Base-by-base conservation (phyloP, 1,140 invertebrate species). In the Euwallacea similis region DNA sequence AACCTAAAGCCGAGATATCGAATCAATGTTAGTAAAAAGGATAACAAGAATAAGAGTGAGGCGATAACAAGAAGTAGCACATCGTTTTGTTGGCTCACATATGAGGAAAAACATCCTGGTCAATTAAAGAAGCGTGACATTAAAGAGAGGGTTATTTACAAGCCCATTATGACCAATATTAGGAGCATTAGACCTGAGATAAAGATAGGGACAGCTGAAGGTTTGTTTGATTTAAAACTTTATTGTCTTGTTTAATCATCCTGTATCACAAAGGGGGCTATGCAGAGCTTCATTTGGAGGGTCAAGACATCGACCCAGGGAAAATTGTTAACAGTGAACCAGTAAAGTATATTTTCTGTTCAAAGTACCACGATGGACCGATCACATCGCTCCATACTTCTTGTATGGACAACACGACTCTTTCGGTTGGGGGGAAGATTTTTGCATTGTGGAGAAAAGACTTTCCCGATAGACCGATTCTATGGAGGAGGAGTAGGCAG, bases 321-420 rank as follows among this genome's bases (percentile, higher is more conserved):
- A 81, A 85, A 72, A 74, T 79, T 10, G 82, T 88, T 0, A 87
- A 87, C 75, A 83, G 81, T 7, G 86, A 89, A 79, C 80, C 79
- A 55, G 81, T 79, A 43, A 82, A 81, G 69, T 82, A 84, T 78
- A 65, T 80, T 42, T 83, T 80, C 75, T 76, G 81, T 68, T 84
- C 84, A 72, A 80, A 77, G 68, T 85, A 88, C 61, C 90, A 92
- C 75, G 88, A 91, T 76, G 90, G 90, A 0, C 86, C 88, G 2
- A 78, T 92, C 11, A 82, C 84, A 0, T 80, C 84, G 33, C 77
- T 85, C 4, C 76, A 84, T 42, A 61, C 68, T n/a, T 69, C 71
- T 42, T 84, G 85, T 69, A 79, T 86, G 9, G 76, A 79, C 7
- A 79, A 86, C 59, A 71, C 88, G 6, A 84, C 88, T 50, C 78